Base-by-base conservation (phyloP, 2,888 invertebrate species). In the Hanleya hanleyi region DNA sequence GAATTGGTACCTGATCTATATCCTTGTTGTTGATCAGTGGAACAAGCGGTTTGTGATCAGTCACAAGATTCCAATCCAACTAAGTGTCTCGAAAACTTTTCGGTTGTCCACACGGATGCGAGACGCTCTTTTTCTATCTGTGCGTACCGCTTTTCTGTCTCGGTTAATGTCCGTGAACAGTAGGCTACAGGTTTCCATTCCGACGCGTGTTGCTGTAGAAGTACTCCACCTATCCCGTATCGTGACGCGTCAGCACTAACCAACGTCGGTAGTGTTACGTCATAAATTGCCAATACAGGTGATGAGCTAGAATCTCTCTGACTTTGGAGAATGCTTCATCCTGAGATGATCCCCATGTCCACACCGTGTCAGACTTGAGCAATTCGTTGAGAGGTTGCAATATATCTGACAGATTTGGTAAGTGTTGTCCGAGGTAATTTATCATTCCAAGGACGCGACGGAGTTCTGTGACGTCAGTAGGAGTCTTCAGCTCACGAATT, bases 201-300 rank as follows among this genome's bases (percentile, higher is more conserved):
- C 0, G 38, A 37, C 0, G 69, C 76, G 18, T 77, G 74, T n/a
- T 65, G 9, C 33, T 75, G 78, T 18, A 76, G 69, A 4, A 83
- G 67, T 0, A 71, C 80, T 15, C 61, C 82, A 29, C 81, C 82
- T n/a, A 82, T 18, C 12, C 82, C 77, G 69, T 73, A 82, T 35
- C 76, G 77, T 26, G 77, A 78, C 0, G 79, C 73, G 36, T 81
- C 81, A 1, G 79, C 81, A 61, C 77, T 77, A 3, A 83, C 81
- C 1, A 77, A 49, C 12, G 75, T 74, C n/a, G 81, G 75, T 64
- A 79, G 76, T 9, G 32, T 47, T 0, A 50, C 18, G 47, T 83
- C 79, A 70, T 79, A 81, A 32, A 73, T 80, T 18, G 70, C 36
- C 26, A 83, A 71, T 6, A 74, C 67, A 5, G 76, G 77, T 29